These are phyloP conservation scores for Rousettus madagascariensis DNA, from an alignment of 2,797 vertebrate genomes.

Conservation along the genomic window DNA sequence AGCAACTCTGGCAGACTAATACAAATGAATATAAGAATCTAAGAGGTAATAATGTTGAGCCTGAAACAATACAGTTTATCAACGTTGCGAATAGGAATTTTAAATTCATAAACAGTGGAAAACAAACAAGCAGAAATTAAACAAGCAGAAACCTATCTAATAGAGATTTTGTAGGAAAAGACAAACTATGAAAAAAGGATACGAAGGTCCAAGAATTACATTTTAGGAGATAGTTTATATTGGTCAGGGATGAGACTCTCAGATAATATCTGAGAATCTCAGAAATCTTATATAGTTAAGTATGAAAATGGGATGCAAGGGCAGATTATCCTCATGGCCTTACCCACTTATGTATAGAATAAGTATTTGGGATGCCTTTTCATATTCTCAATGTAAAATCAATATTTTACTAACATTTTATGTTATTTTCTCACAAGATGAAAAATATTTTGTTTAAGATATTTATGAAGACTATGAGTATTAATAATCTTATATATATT, in stretches of 20 bases:
- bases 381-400: background rate
- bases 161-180: background rate
- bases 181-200: background rate
- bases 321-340: background rate
- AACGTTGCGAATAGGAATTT: background rate
- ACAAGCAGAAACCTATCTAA: too few species aligned
- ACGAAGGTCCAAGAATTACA: background rate
- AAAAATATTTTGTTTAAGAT: slow-evolving; percentile 2
- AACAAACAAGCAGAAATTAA: background rate
- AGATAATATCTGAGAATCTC: background rate
- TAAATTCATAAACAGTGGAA: background rate
- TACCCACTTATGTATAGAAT: background rate
- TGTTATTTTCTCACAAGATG: background rate
- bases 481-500: background rate
- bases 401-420: background rate
- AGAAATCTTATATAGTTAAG: background rate
- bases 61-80: background rate
- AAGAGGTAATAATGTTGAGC: background rate
- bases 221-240: background rate
- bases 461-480: background rate
- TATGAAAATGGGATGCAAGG: background rate
- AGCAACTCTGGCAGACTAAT: background rate
- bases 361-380: background rate
- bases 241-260: background rate
- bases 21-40: background rate